Percentiles rank a stretch among this genome's conserved stretches.
Conservation (phyloP, 2,888 invertebrate species). For the Drosophila trichaetosa region DNA sequence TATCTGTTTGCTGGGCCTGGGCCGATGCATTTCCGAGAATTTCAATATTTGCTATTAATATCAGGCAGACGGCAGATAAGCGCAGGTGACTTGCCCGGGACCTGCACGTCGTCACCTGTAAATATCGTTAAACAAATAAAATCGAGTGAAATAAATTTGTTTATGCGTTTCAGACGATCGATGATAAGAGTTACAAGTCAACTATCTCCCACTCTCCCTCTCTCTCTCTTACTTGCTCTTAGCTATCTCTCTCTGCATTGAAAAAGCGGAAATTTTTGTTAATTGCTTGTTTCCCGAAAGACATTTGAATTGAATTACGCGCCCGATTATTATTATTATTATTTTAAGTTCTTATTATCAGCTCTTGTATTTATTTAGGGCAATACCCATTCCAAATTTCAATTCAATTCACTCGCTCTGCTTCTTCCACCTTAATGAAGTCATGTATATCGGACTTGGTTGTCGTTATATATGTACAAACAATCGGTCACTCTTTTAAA, state of each 20-base stretch:
- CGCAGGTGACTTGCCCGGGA: constrained; percentile 34
- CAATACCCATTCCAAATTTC: constrained; percentile 17
- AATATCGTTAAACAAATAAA: constrained; percentile 63
- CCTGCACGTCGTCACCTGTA: constrained; percentile 48
- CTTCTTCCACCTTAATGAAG: constrained; percentile 54
- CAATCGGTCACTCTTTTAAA: constrained; percentile 58
- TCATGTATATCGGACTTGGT: constrained; percentile 43
- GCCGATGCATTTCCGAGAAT: constrained; percentile 65
- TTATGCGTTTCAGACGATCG: constrained; percentile 46
- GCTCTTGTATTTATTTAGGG: constrained; percentile 68
- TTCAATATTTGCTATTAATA: constrained; percentile 73
- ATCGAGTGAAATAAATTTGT: constrained; percentile 63
- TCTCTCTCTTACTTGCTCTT: background rate
- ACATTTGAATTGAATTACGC: constrained; percentile 77
- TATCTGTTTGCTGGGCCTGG: constrained; percentile 21
- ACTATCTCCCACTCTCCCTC: background rate
- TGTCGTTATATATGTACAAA: constrained; percentile 1
- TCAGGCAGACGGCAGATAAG: constrained; percentile 55
- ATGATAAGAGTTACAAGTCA: constrained; percentile 60
- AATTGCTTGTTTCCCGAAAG: constrained; percentile 68
- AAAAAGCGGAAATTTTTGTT: constrained; percentile 57
- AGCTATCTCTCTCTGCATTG: background rate
- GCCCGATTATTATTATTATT: constrained; percentile 56
- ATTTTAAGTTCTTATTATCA: constrained; percentile 53
- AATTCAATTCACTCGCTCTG: background rate